Base-by-base conservation (phyloP, 2,888 invertebrate species). In the Pseudococcus jackbeardsleyi region DNA sequence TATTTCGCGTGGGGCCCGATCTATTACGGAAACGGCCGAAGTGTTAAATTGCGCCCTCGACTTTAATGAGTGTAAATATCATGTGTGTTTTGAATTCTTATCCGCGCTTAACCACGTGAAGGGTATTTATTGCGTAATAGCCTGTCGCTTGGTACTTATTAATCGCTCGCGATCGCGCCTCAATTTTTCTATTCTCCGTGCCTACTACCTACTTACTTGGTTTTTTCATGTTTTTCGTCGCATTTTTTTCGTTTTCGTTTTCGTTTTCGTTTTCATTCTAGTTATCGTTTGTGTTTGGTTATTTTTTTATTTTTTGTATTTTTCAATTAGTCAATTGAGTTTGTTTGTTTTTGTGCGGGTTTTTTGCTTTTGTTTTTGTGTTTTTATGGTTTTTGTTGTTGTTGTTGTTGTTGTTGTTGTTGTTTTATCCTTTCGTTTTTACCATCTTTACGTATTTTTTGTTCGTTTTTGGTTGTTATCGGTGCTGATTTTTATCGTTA, bases 81-180 rank as follows among this genome's bases (percentile, higher is more conserved):
- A 54, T 72, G 86, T 84, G 84, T 50, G 84, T 84, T 84, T 84
- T 54, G 59, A 85, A 85, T 85, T 85, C 87, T 87, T 87, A 87
- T 79, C 87, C 50, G 48, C 48, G 54, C 87, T 50, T 26, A 87
- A 87, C 77, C 87, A 87, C 87, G 87, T 87, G 87, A 79, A 85
- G 50, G 79, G 87, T 48, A 26, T 33, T 87, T 87, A 77, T 87
- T 87, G 87, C 87, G 22, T 86, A 86, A 86, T 86, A 86, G 7
- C n/a, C n/a, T 17, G n/a, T 54, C 54, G 17, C 48, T 17, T 4
- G 15, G 46, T 22, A 17, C 12, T 86, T 86, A 42, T 86, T 86
- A 42, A 64, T 26, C 54, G 59, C 85, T 33, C 39, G 19, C 84
- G 50, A 17, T 85, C 33, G 59, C 85, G 33, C n/a, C n/a, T 26